Evolutionary conservation across 2,888 invertebrate genomes (phyloP), one percentile per base, ranked within the genome.

Genomic region (Dasypogon diadema): DNA sequence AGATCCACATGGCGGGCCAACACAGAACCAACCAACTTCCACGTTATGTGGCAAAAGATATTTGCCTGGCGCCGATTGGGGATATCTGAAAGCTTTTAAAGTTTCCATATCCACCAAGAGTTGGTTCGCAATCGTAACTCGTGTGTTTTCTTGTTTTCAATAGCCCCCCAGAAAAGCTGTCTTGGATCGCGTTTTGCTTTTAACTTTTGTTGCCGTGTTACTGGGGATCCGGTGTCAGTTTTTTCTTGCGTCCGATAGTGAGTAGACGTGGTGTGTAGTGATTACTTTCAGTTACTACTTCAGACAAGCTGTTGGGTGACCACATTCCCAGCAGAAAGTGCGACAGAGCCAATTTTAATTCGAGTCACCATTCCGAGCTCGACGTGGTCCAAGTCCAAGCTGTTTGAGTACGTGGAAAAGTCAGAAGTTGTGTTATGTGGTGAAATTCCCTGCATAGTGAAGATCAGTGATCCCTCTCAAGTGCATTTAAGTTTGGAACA

Each of bases 381-480:
- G 1, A 37, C 21, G 60, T 37, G 37, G 37, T 3, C 42, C 3
- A 37, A n/a, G n/a, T n/a, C n/a, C 12, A 60, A 34, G 3, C 10
- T 58, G 34, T 30, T 42, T 42, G 42, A 42, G 42, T 6, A 60
- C 60, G 60, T 60, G 37, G 14, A 30, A 18, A 18, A 60, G 21
- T 60, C 60, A 21, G 10, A 18, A 37, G 16, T 16, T 16, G 58
- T 42, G 63, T 63, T 68, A 46, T 48, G 48, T 68, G 48, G 48
- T 48, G 48, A 48, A 48, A 68, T 26, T 48, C n/a, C 12, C 42
- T 42, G 1, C 14, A 48, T n/a, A 22, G 24, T 68, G 48, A 68
- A 68, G 65, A 68, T 68, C 65, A 42, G 46, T 68, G 48, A 68
- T 68, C 46, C 12, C 48, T 68, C 16, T 24, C 24, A 63, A 68